Percentiles rank a stretch among this genome's conserved stretches.
phyloP scores from a whole-genome alignment of 2,888 invertebrate species.

The Odontocolon sp. region DNA sequence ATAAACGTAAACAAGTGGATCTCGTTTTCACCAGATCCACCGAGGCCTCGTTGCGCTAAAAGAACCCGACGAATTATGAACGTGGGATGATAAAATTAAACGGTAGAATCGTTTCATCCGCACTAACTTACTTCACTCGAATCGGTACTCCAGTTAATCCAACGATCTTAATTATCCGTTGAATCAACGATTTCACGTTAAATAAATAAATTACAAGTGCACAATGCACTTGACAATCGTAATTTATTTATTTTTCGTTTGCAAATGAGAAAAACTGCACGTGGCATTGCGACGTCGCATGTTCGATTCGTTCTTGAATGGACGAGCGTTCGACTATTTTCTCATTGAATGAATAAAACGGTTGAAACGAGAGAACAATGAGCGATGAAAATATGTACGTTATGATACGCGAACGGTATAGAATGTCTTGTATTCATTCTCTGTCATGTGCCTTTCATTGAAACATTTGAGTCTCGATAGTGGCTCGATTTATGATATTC shows the following conservation, averaged over 20 bases:
- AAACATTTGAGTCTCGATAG: conserved; percentile 49
- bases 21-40: not conserved
- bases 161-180: not conserved
- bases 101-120: conserved; percentile 19
- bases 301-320: conserved; percentile 42
- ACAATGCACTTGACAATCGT: too few relatives aligned
- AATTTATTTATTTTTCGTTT: conserved; percentile 28
- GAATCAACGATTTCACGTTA: conserved; percentile 28
- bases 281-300: conserved; percentile 21
- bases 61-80: conserved; percentile 29
- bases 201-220: not conserved
- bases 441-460: conserved; percentile 51
- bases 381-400: conserved; percentile 39
- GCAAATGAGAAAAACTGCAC: not conserved
- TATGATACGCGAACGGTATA: conserved; percentile 20
- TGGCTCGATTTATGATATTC: conserved; percentile 52
- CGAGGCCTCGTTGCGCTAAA: not conserved
- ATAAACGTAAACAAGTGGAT: conserved; percentile 4
- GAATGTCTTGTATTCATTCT: conserved; percentile 10
- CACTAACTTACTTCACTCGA: not conserved
- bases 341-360: conserved; percentile 55
- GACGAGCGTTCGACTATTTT: conserved; percentile 49
- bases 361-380: conserved; percentile 50
- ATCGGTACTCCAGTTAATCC: conserved; percentile 28
- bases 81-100: conserved; percentile 50